Conservation (phyloP, 2,113 vertebrate genomes). For the Erinaceus europaeus region DNA sequence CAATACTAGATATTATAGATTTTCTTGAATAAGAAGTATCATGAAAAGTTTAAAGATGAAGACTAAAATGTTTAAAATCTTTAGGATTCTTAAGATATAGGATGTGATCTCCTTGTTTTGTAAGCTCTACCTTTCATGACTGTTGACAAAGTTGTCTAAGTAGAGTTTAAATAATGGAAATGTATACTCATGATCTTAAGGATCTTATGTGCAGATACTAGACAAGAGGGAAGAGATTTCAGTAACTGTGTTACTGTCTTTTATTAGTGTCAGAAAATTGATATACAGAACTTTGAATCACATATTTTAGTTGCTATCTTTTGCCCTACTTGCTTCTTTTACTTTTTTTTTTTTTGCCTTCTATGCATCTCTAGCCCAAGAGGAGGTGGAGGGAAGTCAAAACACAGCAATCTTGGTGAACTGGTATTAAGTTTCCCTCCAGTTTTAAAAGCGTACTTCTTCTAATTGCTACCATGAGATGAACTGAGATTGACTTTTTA, state of each 20-base stretch:
- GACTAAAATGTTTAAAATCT: background rate
- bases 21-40: background rate
- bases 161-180: background rate
- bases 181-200: background rate
- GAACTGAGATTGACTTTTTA: background rate
- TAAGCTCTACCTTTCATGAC: background rate
- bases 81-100: background rate
- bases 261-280: background rate
- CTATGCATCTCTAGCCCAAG: background rate
- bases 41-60: background rate
- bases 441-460: background rate
- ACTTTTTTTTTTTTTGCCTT: constrained; percentile 20
- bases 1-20: background rate
- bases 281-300: background rate
- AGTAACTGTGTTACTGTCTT: background rate
- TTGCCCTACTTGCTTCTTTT: background rate
- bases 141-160: background rate
- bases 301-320: background rate
- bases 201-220: background rate
- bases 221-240: background rate
- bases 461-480: background rate
- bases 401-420: background rate
- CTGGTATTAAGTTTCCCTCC: background rate
- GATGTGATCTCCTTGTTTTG: background rate
- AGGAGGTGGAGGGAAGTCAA: background rate